phyloP scores from a whole-genome alignment of 2,113 vertebrate species.

The Rostratula benghalensis region DNA sequence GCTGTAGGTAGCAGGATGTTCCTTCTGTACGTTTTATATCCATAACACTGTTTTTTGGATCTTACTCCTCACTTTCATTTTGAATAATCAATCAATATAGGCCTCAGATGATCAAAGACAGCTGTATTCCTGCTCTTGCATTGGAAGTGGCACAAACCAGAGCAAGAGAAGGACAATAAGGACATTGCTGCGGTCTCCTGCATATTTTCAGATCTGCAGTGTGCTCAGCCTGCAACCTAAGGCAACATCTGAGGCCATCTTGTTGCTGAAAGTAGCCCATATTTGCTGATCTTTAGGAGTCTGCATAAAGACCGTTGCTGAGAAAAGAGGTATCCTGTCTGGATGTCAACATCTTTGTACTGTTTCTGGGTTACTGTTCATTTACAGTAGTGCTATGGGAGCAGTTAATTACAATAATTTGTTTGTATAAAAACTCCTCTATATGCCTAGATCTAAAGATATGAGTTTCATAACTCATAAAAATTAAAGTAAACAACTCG shows the following conservation, averaged over 20 bases:
- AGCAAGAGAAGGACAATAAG: not conserved
- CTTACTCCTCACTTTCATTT: not conserved
- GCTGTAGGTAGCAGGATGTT: not conserved
- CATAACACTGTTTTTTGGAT: not conserved
- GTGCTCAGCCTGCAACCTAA: not conserved
- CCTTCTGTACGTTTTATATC: not conserved
- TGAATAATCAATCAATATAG: not conserved
- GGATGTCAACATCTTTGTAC: not conserved
- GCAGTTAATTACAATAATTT: conserved; percentile 36
- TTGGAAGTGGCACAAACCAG: not conserved
- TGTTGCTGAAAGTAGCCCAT: not conserved
- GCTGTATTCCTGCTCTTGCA: not conserved
- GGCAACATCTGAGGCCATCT: not conserved
- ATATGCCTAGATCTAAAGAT: not conserved
- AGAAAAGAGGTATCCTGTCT: not conserved
- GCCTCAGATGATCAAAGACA: not conserved
- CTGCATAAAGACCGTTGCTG: not conserved
- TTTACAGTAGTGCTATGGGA: not conserved
- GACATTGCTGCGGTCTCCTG: not conserved
- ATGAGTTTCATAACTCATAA: not conserved
- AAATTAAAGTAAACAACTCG: conserved; percentile 5
- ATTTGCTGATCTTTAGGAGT: not conserved
- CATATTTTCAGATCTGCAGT: not conserved
- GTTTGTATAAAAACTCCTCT: conserved; percentile 2
- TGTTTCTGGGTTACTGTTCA: not conserved